Evolutionary conservation across 2,888 invertebrate genomes (phyloP), one percentile per base, ranked within the genome.

Genomic region (Mylabris sibirica): DNA sequence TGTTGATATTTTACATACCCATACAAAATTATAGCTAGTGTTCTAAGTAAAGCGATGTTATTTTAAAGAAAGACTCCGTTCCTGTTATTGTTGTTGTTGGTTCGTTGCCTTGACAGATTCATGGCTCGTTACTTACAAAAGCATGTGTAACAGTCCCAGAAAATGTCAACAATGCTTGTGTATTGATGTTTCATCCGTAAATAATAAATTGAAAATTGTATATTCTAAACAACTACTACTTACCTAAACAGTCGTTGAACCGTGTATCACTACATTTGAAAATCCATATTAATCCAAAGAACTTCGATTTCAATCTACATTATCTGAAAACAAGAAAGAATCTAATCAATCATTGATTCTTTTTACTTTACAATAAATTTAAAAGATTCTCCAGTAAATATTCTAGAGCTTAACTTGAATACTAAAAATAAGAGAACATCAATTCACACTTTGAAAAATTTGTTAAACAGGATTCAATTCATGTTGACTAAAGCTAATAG

Each of bases 281-380:
- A 65, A 49, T 30, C 30, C 22, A 64, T 49, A 62, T 63, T 57
- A 60, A 53, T 63, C 61, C 44, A 49, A 49, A 57, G 60, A 65
- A 65, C 60, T 63, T 38, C 44, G 65, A 57, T 35, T 65, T 66
- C 63, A 64, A 69, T 72, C 49, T 70, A 71, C 49, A 67, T 70
- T 65, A 72, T 70, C 76, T 76, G 75, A 26, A 75, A 49, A 76
- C 65, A 70, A 73, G 68, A 68, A 66, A 71, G 17, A 65, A 60
- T 63, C 60, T 38, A 72, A 69, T 65, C 62, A 69, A 65, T 70
- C 61, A 65, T 67, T 64, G n/a, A n/a, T n/a, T n/a, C n/a, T n/a
- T n/a, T n/a, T n/a, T n/a, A n/a, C n/a, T n/a, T n/a, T n/a, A n/a
- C n/a, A n/a, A n/a, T n/a, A n/a, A n/a, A 70, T 65, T 38, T 4